Base-by-base conservation (phyloP, 2,797 vertebrate species). In the Gila robusta region DNA sequence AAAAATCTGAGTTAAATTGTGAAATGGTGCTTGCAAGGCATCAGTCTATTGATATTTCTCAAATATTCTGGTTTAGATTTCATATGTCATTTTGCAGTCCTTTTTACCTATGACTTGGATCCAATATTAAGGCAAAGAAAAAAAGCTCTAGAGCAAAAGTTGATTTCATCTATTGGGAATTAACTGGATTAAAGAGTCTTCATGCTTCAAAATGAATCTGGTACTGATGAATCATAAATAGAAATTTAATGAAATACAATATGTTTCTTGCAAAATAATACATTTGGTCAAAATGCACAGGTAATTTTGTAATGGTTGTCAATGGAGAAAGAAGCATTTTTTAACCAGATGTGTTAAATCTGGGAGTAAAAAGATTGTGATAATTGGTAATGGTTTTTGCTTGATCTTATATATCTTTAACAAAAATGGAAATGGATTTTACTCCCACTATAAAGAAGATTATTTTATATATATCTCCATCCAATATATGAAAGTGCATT, bases 1-100 rank as follows among this genome's bases (percentile, higher is more conserved):
- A 6, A 0, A 70, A 44, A 78, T 64, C 39, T n/a, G 23, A 83
- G 26, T 70, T 72, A 23, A 80, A 85, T 81, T 59, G 21, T 21
- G 72, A 79, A 86, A 83, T 8, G 28, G 17, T 35, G 28, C 19
- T 54, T 35, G 26, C 26, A 74, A 32, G 17, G n/a, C 16, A 19
- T 16, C 71, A 11, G 14, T 73, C n/a, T 9, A 44, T 17, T 49
- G 44, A 28, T 32, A 26, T 44, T n/a, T n/a, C 71, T 49, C 7
- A 73, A 26, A 73, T 47, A 28, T 28, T 73, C 44, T 71, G 11
- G 11, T n/a, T 71, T 12, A 14, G n/a, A 47, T 26, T 72, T 26
- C 6, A 47, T 72, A 21, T 26, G 3, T 28, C 49, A 4, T 10
- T 35, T 14, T 76, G 49, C 2, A 54, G 6, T 11, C 0, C 11